Conservation (phyloP, 2,797 vertebrate species). For the Syndactyla subalaris region DNA sequence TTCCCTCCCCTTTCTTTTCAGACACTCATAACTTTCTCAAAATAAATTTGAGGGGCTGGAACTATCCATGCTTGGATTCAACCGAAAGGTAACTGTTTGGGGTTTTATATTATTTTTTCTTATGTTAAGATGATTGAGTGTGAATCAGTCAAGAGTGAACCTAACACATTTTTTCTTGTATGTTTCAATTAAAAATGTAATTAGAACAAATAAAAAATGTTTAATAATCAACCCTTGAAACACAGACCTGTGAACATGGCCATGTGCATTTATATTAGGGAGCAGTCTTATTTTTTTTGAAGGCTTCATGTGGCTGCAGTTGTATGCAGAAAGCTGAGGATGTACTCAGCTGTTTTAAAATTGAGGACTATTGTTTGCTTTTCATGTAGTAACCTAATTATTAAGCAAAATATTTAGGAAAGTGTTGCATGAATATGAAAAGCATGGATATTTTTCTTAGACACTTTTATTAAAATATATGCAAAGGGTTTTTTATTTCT, state of each 20-base stretch:
- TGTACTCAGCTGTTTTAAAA: not conserved
- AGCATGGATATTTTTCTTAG: not conserved
- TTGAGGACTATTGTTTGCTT: not conserved
- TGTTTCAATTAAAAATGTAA: conserved; percentile 60
- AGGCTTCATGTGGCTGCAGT: not conserved
- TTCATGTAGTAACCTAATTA: not conserved
- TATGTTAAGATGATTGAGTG: not conserved
- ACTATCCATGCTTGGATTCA: conserved; percentile 33
- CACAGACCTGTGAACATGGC: not conserved
- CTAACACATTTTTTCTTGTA: not conserved
- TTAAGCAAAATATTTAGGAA: not conserved
- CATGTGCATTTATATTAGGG: not conserved
- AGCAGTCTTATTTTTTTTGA: not conserved
- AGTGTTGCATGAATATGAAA: not conserved
- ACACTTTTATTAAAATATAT: not conserved
- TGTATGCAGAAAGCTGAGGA: not conserved
- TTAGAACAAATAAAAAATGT: conserved; percentile 33
- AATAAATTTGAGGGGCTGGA: conserved; percentile 39
- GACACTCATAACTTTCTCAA: conserved; percentile 2
- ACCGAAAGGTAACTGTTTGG: not conserved
- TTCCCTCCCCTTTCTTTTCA: conserved; percentile 50
- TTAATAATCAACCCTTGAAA: conserved; percentile 4
- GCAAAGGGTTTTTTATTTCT: not conserved
- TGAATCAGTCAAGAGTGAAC: conserved; percentile 51
- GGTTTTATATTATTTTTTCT: not conserved